A percentile compares a stretch with the other conserved stretches of the same genome.
Evolutionary conservation across 2,113 vertebrate species (phyloP).

Genomic region (Lichenostomus cassidix): DNA sequence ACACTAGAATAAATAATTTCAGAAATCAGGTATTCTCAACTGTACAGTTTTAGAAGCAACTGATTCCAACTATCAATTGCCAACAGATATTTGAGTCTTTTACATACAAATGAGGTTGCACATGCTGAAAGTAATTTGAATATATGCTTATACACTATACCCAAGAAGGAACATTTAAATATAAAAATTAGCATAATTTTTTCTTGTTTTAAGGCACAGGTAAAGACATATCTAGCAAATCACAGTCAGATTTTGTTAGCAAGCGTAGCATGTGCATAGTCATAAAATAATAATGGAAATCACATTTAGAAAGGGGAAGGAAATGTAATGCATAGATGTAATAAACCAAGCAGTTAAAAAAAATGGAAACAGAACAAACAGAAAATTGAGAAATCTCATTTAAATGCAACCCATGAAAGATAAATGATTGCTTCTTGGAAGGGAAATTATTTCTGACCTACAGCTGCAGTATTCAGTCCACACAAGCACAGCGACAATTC

Average conservation of each 20-base stretch:
- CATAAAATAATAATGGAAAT: background rate
- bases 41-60: background rate
- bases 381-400: background rate
- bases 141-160: background rate
- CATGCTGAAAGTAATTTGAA: background rate
- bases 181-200: background rate
- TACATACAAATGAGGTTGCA: background rate
- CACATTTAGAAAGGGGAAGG: background rate
- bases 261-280: background rate
- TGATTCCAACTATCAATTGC: background rate
- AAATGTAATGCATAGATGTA: background rate
- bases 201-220: background rate
- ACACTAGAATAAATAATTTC: background rate
- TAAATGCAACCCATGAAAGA: slow-evolving; percentile 13
- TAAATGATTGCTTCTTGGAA: background rate
- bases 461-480: slow-evolving; percentile 5
- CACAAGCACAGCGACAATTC: background rate
- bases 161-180: background rate
- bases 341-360: background rate
- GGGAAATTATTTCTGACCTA: background rate
- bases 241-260: background rate
- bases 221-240: background rate
- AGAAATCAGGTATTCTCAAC: background rate
- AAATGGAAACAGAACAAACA: background rate
- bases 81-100: background rate